Base-by-base conservation (phyloP, 2,113 vertebrate species). In the Salvelinus namaycush region DNA sequence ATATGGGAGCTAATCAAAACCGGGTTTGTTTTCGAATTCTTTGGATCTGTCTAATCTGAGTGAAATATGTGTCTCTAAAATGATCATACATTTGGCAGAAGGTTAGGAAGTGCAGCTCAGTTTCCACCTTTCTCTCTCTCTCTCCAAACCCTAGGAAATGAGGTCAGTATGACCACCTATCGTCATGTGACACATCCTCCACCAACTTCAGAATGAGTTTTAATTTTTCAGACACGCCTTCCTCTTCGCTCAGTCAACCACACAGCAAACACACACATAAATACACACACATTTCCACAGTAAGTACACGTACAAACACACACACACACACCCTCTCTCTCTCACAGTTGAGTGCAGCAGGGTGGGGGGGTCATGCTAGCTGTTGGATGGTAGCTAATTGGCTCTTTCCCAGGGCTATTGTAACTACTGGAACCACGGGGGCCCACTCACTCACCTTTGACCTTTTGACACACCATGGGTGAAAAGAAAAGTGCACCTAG, bases 171-270 rank as follows among this genome's bases (percentile, higher is more conserved):
- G 83, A 75, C 51, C 51, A 72, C 68, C 69, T 31, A 64, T 22
- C 86, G 81, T 88, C 88, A 89, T 88, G 86, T 89, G 88, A 90
- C 84, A 84, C 84, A 68, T 82, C 86, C 88, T 87, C 81, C 88
- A 82, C 34, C 85, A 87, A 89, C 83, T 87, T 88, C 82, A 76
- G 82, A 83, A 87, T 90, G 89, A 86, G 89, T 89, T 88, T 71
- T 79, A 88, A 87, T 89, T 85, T 85, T 88, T 90, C 59, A 70
- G 80, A 72, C 73, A 73, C 20, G 49, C 65, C 51, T 49, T 86
- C 39, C 39, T 44, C 39, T 87, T 74, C 81, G 75, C 78, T 86
- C 82, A 79, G 67, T 79, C 81, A 77, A 85, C 6, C 73, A 84
- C 14, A 69, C 20, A 69, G 8, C 16, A 66, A 2, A 44, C 68